Base-by-base conservation (phyloP, 2,888 invertebrate genomes). In the Alsophila aescularia region DNA sequence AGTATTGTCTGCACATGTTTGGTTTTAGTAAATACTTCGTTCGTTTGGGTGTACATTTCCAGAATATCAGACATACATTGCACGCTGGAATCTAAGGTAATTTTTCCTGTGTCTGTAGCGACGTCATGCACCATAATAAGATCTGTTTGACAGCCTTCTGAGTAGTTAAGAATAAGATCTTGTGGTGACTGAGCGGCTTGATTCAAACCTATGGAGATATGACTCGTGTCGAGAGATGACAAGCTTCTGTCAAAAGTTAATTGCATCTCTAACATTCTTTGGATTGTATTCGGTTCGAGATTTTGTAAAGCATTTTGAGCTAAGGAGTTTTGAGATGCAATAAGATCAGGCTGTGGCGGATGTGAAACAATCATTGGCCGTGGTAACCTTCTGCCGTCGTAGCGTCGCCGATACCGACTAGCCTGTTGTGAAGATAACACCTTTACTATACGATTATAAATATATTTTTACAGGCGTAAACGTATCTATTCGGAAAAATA, bases 381-480 rank as follows among this genome's bases (percentile, higher is more conserved):
- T 36, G 45, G 41, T 21, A 56, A 82, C 56, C 83, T 84, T 81
- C 84, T 82, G 75, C 83, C 81, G 70, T 84, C 82, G 79, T 75
- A 82, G 74, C 86, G 85, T 66, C 84, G 85, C 63, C 89, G 88
- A 78, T 90, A 90, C 75, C 87, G 86, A 82, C 80, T 83, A 67
- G 92, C 92, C 92, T 92, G 91, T 88, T 83, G 52, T 75, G 73
- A 79, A 89, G 73, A 90, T 75, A 89, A 85, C 72, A 77, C 70
- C 40, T 60, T 67, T 67, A 62, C 50, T 51, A 56, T 41, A 37
- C 14, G 40, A 41, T 50, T 35, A 55, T 50, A 36, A 50, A 51
- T 51, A 50, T 51, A 27, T 32, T 24, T 45, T 50, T 61, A 60
- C 51, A 51, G 54, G 52, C 42, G 32, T 47, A 51, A 61, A 56